phyloP scores from a whole-genome alignment of 2,113 vertebrate species.

The Melospiza georgiana region DNA sequence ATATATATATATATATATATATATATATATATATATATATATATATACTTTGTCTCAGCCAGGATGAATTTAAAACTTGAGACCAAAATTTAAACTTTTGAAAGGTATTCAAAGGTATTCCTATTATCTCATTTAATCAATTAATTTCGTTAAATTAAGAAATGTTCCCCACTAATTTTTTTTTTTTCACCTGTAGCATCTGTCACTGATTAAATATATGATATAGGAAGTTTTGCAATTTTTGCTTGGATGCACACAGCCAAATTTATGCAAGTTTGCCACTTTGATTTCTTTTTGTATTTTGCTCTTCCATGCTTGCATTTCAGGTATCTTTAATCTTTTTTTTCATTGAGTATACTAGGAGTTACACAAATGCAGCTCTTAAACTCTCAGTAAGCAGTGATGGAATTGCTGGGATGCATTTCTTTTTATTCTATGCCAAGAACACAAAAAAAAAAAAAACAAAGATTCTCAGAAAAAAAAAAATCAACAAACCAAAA shows the following conservation, averaged over 20 bases:
- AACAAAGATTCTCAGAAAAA: not conserved
- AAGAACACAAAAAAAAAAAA: not conserved
- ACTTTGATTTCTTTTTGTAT: not conserved
- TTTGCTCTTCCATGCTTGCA: not conserved
- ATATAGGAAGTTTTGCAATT: not conserved
- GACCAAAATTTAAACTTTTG: not conserved
- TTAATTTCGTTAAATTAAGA: not conserved
- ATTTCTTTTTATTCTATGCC: not conserved
- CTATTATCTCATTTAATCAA: not conserved
- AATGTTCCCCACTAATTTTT: rapidly evolving
- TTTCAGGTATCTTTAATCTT: not conserved
- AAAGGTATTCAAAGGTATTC: not conserved
- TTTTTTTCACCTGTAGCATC: not conserved
- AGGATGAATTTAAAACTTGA: not conserved
- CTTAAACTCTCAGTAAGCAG: not conserved
- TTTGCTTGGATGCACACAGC: not conserved
- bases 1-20: not conserved
- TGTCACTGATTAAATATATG: not conserved
- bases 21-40: not conserved
- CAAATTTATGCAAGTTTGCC: not conserved
- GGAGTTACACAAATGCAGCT: not conserved
- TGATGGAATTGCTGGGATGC: not conserved
- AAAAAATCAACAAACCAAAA: not conserved
- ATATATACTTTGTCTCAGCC: not conserved
- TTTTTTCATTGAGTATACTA: not conserved